Evolutionary conservation across 2,888 invertebrate species (phyloP).

Genomic region (Agrotis clavis): DNA sequence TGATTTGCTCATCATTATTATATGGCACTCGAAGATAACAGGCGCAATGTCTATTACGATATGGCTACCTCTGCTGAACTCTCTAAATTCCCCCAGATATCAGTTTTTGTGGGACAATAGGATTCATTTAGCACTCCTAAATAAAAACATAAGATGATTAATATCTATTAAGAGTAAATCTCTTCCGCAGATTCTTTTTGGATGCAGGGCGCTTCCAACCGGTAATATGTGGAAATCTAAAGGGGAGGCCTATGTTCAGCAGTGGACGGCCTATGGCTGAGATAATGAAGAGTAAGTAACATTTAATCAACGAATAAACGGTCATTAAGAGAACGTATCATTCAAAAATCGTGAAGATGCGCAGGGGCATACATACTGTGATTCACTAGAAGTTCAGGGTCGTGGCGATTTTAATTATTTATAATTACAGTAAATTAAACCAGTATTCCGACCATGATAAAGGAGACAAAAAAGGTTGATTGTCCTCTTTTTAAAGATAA

Average conservation of each 20-base stretch:
- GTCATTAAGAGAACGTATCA: slow-evolving; percentile 31
- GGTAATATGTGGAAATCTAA: too few relatives aligned
- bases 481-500: slow-evolving; percentile 22
- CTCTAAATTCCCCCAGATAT: too few relatives aligned
- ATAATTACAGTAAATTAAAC: slow-evolving; percentile 42
- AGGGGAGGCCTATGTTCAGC: too few relatives aligned
- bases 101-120: too few relatives aligned
- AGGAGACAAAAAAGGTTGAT: slow-evolving; percentile 39
- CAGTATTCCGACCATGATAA: slow-evolving; percentile 37
- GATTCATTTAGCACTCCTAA: too few relatives aligned
- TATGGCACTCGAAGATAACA: not conserved
- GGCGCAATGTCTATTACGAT: not conserved
- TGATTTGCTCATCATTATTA: not conserved
- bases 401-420: slow-evolving; percentile 45
- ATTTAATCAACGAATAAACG: slow-evolving; percentile 29
- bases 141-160: too few relatives aligned
- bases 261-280: too few relatives aligned
- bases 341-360: slow-evolving; percentile 41
- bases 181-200: too few relatives aligned
- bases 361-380: slow-evolving; percentile 33
- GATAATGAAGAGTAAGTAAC: not conserved
- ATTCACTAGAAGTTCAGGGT: slow-evolving; percentile 46
- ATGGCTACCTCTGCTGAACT: not conserved
- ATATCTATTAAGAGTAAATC: not conserved
- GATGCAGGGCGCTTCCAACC: too few relatives aligned